These are phyloP conservation scores for Muricea muricata DNA, from an alignment of 92 coral and sea anemone species.

Conservation along the genomic window DNA sequence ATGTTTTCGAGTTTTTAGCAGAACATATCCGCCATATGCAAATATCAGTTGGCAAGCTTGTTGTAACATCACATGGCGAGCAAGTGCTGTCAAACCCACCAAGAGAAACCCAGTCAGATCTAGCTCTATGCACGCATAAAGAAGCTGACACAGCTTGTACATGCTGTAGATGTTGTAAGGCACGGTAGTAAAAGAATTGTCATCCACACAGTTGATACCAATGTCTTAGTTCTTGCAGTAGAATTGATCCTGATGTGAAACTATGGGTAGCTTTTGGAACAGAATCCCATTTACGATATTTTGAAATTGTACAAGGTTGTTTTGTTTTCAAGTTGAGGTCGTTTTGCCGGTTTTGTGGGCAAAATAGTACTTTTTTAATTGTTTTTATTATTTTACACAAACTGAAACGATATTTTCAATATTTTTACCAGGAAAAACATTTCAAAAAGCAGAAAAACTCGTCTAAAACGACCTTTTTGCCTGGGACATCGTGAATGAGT, in stretches of 20 bases:
- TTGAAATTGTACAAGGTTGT: too few species aligned
- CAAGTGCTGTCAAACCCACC: background rate
- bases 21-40: background rate
- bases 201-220: background rate
- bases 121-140: background rate
- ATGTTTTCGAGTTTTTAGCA: background rate
- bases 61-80: background rate
- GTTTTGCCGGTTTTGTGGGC: too few species aligned
- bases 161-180: background rate
- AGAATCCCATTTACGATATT: too few species aligned
- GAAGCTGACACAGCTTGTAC: slow-evolving; percentile 11
- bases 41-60: background rate
- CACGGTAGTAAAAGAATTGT: background rate
- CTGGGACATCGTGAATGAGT: too few species aligned
- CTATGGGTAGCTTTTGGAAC: slow-evolving; percentile 54
- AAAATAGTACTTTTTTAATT: too few species aligned
- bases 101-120: background rate
- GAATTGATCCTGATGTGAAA: slow-evolving; percentile 20
- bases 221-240: background rate
- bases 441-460: too few species aligned
- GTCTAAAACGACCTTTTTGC: too few species aligned
- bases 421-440: too few species aligned
- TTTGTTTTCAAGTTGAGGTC: too few species aligned
- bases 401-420: too few species aligned
- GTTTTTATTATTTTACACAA: too few species aligned